Base-by-base conservation (phyloP, 2,113 vertebrate genomes). In the Emydocephalus ijimae region DNA sequence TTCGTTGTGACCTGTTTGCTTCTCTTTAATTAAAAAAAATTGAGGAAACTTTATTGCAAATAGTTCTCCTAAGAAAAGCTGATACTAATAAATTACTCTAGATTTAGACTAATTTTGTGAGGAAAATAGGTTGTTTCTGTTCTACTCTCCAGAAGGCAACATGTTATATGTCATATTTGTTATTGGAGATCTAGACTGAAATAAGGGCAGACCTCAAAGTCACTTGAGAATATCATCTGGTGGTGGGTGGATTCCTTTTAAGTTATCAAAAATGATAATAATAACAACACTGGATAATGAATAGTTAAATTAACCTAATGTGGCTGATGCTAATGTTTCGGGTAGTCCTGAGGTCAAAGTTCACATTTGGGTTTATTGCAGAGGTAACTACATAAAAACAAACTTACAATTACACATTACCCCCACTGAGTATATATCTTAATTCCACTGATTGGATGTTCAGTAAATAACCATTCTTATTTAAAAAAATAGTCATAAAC, bases 1-100 rank as follows among this genome's bases (percentile, higher is more conserved):
- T 97, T 96, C 93, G 55, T 91, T 61, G n/a, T 96, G 96, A 95
- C 95, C 96, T 94, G 89, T 88, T 95, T 89, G 85, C 94, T 89
- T 24, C 91, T 48, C 43, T 94, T 90, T 89, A 91, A 92, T 11
- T 14, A 34, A 90, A 86, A 87, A 81, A 18, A 74, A 89, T 43
- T 89, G 89, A 26, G 91, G 91, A 90, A 90, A 69, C 74, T 92
- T 95, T 95, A 88, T 10, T 86, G 93, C 93, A 95, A 85, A 91
- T 88, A 90, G 85, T 94, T 94, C 94, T 97, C 95, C 64, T 39
- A 39, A 81, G 69, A 74, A 74, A 91, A 69, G 95, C 96, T 96
- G 92, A 81, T 48, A 45, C 86, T 91, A 93, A 92, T 93, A 94
- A 89, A 93, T 96, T 4, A 15, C 92, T 54, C 94, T 18, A 48